phyloP scores from a whole-genome alignment of 2,113 vertebrate species.

The Prinia subflava region DNA sequence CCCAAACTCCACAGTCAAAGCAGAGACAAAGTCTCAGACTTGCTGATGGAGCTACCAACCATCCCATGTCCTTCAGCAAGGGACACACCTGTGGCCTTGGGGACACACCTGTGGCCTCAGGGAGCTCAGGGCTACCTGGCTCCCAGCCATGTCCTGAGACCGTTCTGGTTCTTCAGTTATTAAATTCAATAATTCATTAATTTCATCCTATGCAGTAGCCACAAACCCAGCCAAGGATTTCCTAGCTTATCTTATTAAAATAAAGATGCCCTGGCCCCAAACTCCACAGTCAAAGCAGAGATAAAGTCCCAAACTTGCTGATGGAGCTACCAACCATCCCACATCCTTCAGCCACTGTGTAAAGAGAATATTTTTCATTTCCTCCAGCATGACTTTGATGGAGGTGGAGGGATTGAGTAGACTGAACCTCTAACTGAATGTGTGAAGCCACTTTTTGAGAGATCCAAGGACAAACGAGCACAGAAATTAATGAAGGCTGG shows the following conservation, averaged over 20 bases:
- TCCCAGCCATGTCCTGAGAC: not conserved
- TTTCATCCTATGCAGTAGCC: not conserved
- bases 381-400: not conserved
- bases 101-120: not conserved
- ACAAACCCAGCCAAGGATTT: not conserved
- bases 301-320: not conserved
- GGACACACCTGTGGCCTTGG: not conserved
- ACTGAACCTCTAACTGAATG: not conserved
- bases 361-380: not conserved
- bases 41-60: not conserved
- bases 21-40: not conserved
- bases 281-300: not conserved
- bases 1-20: not conserved
- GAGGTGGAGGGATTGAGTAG: not conserved
- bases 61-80: not conserved
- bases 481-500: not conserved
- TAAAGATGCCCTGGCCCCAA: not conserved
- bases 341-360: fast-evolving
- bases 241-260: not conserved
- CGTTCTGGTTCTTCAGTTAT: too few relatives aligned
- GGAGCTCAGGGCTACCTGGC: not conserved
- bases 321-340: not conserved
- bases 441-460: not conserved
- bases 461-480: not conserved
- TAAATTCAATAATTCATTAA: too few relatives aligned